A percentile compares a stretch with the other conserved stretches of the same genome.
These are phyloP conservation scores for Bombyx huttoni DNA, from an alignment of 2,888 invertebrate species.

Conservation along the genomic window DNA sequence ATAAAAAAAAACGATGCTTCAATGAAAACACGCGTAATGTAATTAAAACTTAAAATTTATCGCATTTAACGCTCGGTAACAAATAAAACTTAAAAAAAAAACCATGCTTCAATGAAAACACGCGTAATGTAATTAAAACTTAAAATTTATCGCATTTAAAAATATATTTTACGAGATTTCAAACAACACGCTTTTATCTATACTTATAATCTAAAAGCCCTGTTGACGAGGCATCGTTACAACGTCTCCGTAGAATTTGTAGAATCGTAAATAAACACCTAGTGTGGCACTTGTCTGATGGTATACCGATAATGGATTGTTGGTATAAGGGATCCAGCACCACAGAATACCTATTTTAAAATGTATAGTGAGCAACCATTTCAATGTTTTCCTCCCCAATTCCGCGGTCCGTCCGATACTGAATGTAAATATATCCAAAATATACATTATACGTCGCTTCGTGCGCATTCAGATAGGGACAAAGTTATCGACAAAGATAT, in stretches of 20 bases:
- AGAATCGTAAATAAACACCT: conserved; percentile 55
- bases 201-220: conserved; percentile 50
- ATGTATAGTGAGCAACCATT: conserved; percentile 67
- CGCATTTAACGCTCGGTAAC: conserved; percentile 68
- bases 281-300: conserved; percentile 55
- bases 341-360: conserved; percentile 53
- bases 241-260: conserved; percentile 26
- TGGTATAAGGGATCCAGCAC: conserved; percentile 43
- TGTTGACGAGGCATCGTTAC: conserved; percentile 36
- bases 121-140: conserved; percentile 45
- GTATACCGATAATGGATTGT: conserved; percentile 17
- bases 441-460: conserved; percentile 36
- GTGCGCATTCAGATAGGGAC: conserved; percentile 40
- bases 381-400: conserved; percentile 37
- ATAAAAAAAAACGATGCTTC: conserved; percentile 58
- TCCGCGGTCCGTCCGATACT: conserved; percentile 27
- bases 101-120: conserved; percentile 59
- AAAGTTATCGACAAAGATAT: conserved; percentile 28
- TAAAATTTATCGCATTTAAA: conserved; percentile 45
- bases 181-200: conserved; percentile 62
- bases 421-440: conserved; percentile 67
- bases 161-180: conserved; percentile 70
- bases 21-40: conserved; percentile 53
- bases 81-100: conserved; percentile 59
- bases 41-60: conserved; percentile 47